Conservation (phyloP, 1,140 invertebrate species). For the Drosophila ironensis region DNA sequence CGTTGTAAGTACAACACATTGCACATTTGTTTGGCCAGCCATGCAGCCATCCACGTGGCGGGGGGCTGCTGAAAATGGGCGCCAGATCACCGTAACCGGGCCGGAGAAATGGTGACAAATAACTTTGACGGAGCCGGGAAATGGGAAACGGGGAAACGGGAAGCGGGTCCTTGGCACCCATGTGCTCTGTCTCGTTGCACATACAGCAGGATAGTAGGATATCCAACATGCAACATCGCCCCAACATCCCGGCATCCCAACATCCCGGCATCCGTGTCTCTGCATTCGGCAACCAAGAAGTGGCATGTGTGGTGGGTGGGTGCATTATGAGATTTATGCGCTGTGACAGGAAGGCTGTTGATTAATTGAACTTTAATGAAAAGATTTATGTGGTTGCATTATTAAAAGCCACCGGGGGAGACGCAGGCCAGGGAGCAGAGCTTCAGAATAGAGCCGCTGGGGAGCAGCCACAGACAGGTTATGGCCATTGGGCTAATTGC, state of each 20-base stretch:
- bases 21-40: slow-evolving; percentile 58
- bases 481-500: slow-evolving; percentile 56
- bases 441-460: neutral
- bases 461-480: slow-evolving; percentile 23
- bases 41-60: too few relatives aligned
- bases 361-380: slow-evolving; percentile 80
- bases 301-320: slow-evolving; percentile 12
- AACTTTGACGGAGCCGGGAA: slow-evolving; percentile 37
- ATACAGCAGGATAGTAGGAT: neutral
- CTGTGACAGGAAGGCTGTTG: slow-evolving; percentile 67
- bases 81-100: too few relatives aligned
- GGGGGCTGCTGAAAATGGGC: neutral
- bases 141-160: slow-evolving; percentile 15
- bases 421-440: neutral
- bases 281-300: slow-evolving; percentile 17
- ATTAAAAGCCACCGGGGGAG: slow-evolving; percentile 50
- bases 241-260: too few relatives aligned
- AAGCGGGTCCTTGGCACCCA: neutral
- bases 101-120: slow-evolving; percentile 58
- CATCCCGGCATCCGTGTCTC: slow-evolving; percentile 34
- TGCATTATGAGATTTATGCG: slow-evolving; percentile 70
- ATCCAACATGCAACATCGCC: neutral
- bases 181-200: slow-evolving; percentile 3
- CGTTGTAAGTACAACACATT: slow-evolving; percentile 71
- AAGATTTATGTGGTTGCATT: slow-evolving; percentile 75